These are phyloP conservation scores for Steinernema hermaphroditum DNA, from an alignment of 2,888 invertebrate genomes.

Conservation along the genomic window DNA sequence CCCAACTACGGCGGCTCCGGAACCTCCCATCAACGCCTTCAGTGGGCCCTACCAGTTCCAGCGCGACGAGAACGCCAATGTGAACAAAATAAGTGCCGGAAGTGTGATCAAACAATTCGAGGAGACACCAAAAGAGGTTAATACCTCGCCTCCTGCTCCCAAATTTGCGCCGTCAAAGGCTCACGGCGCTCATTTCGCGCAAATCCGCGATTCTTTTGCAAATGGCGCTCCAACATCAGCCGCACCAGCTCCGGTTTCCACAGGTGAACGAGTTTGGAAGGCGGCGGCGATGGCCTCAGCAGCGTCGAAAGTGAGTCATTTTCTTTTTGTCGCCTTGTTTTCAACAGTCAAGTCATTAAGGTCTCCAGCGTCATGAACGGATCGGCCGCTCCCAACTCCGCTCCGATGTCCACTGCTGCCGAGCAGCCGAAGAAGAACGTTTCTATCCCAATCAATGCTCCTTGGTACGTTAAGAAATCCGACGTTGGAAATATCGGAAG, in stretches of 20 bases:
- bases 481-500: slow-evolving; percentile 23
- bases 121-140: not conserved
- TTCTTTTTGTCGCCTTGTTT: not conserved
- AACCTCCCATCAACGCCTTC: slow-evolving; percentile 2
- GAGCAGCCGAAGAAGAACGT: not conserved
- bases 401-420: not conserved
- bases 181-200: slow-evolving; percentile 21
- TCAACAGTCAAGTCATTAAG: not conserved
- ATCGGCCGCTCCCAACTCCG: not conserved
- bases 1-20: not conserved
- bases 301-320: slow-evolving; percentile 17
- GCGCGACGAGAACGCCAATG: slow-evolving; percentile 16
- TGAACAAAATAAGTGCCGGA: slow-evolving; percentile 2
- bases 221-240: not conserved
- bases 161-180: slow-evolving; percentile 27
- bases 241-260: slow-evolving; percentile 14
- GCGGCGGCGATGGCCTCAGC: slow-evolving; percentile 13
- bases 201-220: slow-evolving; percentile 22
- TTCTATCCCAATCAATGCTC: slow-evolving; percentile 2
- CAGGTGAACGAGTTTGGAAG: slow-evolving; percentile 28
- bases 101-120: slow-evolving; percentile 17
- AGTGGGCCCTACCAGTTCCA: slow-evolving; percentile 19
- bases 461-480: slow-evolving; percentile 25
- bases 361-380: slow-evolving; percentile 6
- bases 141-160: not conserved